Evolutionary conservation across 2,888 invertebrate species (phyloP).

Genomic region (Hydrotaea diabolus): DNA sequence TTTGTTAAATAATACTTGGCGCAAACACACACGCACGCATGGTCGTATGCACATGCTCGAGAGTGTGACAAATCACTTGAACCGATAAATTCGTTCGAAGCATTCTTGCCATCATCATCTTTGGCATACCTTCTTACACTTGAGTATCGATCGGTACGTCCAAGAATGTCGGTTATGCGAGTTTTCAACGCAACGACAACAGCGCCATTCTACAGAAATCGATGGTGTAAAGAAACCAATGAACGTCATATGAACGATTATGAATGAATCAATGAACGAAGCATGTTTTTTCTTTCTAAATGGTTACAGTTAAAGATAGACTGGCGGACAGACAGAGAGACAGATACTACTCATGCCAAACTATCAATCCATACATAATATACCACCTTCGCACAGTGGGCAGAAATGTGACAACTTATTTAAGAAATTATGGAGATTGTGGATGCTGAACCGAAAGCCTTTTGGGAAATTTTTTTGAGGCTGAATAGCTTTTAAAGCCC

Average conservation of each 20-base stretch:
- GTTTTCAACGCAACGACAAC: background rate
- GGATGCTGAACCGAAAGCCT: too few species aligned
- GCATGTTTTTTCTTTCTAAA: background rate
- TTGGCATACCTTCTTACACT: background rate
- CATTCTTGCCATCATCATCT: background rate
- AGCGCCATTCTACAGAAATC: conserved; percentile 9
- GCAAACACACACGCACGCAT: background rate
- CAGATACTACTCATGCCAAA: background rate
- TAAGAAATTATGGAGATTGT: too few species aligned
- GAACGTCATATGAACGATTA: conserved; percentile 16
- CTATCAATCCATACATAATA: background rate
- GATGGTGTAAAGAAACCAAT: conserved; percentile 17
- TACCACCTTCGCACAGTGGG: background rate
- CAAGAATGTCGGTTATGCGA: conserved; percentile 19
- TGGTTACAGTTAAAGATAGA: background rate
- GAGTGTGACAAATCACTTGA: conserved; percentile 1
- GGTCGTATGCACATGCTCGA: too few species aligned
- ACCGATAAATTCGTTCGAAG: background rate
- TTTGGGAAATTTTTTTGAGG: background rate
- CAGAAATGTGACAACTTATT: background rate
- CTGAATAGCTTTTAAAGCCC: background rate
- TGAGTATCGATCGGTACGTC: background rate
- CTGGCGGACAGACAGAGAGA: background rate
- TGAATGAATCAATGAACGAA: background rate
- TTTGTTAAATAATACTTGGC: background rate